These are phyloP conservation scores for Oncorhynchus tshawytscha DNA, from an alignment of 2,113 vertebrate species.

Conservation along the genomic window DNA sequence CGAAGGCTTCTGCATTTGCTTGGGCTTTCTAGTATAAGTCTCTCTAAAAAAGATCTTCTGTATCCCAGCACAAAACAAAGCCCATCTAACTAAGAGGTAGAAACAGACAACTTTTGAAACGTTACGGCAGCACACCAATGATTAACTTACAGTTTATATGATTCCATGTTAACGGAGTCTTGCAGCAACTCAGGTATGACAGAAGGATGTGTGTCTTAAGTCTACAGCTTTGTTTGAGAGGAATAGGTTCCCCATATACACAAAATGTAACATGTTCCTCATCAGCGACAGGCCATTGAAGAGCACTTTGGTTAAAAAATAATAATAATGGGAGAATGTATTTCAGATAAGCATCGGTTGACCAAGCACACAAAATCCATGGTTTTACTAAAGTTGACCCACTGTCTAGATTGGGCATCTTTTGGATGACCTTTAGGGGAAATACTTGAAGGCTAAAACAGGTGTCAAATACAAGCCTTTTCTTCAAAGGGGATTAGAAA, in stretches of 20 bases:
- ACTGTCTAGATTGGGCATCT: background rate
- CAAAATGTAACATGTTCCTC: slow-evolving; percentile 19
- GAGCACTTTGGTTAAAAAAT: slow-evolving; percentile 35
- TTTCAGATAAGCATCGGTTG: slow-evolving; percentile 5
- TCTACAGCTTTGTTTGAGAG: background rate
- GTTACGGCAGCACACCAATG: slow-evolving; percentile 79
- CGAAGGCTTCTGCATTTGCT: slow-evolving; percentile 79
- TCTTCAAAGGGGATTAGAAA: background rate
- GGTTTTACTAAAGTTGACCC: background rate
- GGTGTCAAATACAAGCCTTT: background rate
- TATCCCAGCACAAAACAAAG: slow-evolving; percentile 83
- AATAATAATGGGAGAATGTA: background rate
- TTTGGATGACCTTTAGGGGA: background rate
- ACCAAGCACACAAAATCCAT: background rate
- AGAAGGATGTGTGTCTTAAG: slow-evolving; percentile 84
- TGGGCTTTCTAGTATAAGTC: slow-evolving; percentile 53
- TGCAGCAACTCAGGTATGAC: slow-evolving; percentile 87
- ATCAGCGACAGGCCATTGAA: slow-evolving; percentile 16
- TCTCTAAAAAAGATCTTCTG: slow-evolving; percentile 55
- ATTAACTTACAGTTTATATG: slow-evolving; percentile 80
- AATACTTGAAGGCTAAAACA: background rate
- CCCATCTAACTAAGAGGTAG: slow-evolving; percentile 95
- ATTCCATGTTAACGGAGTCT: slow-evolving; percentile 79
- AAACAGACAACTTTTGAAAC: slow-evolving; percentile 87
- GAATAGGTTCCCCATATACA: background rate